These are phyloP conservation scores for Pyrocoelia pectoralis DNA, from an alignment of 2,888 invertebrate species.

Conservation along the genomic window DNA sequence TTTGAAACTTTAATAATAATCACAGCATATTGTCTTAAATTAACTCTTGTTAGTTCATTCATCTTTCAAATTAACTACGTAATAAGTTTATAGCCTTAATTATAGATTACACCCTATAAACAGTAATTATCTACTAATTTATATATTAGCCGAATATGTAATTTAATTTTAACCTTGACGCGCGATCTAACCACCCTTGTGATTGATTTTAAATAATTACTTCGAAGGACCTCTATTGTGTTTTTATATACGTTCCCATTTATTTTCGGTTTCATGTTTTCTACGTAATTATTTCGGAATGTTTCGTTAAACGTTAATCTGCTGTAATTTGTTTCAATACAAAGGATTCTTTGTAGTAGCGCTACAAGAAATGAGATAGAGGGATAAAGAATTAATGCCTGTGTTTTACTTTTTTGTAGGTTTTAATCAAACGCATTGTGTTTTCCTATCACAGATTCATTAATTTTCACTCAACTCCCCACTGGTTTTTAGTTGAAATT, in stretches of 20 bases:
- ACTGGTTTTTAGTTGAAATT: too few relatives aligned
- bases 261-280: neutral
- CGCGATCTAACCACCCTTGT: neutral
- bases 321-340: neutral
- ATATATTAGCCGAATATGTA: neutral
- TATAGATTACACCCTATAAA: slow-evolving; percentile 31
- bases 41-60: slow-evolving; percentile 24
- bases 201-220: neutral
- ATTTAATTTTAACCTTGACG: neutral
- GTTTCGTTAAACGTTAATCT: neutral
- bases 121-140: slow-evolving; percentile 23
- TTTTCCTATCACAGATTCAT: neutral
- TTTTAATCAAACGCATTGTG: neutral
- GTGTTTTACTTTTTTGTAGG: neutral
- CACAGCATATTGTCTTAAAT: slow-evolving; percentile 11
- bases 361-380: too few relatives aligned
- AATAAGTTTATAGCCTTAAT: slow-evolving; percentile 28
- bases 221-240: neutral
- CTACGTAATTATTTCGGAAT: neutral
- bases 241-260: neutral
- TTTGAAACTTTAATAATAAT: slow-evolving; percentile 11
- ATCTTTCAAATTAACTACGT: slow-evolving; percentile 30
- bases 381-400: neutral
- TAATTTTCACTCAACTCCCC: too few relatives aligned
- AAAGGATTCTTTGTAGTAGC: neutral